Evolutionary conservation across 2,113 vertebrate genomes (phyloP).

Genomic region (Podocnemis expansa): DNA sequence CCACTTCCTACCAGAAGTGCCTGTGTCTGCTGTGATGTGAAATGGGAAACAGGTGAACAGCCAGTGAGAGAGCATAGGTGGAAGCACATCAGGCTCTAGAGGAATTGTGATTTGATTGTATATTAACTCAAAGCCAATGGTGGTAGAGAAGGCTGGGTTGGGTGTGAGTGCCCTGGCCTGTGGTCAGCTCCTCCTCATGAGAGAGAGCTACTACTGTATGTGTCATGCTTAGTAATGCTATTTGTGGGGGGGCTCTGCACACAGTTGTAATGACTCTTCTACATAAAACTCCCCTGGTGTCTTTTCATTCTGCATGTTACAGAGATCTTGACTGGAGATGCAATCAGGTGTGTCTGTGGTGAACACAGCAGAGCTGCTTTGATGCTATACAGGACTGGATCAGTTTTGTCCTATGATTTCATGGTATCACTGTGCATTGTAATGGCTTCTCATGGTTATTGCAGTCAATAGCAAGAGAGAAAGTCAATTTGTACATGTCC

Average conservation of each 20-base stretch:
- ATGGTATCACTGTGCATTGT: neutral
- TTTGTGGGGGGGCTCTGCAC: neutral
- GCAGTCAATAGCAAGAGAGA: neutral
- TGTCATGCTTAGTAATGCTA: neutral
- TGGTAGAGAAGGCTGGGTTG: neutral
- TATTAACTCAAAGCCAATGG: neutral
- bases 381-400: neutral
- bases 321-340: neutral
- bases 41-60: neutral
- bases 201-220: rapidly evolving
- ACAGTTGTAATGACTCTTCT: neutral
- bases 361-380: neutral
- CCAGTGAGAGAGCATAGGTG: neutral
- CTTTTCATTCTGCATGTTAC: neutral
- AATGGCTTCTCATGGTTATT: neutral
- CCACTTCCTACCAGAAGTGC: neutral
- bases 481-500: neutral
- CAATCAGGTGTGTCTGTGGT: neutral
- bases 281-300: neutral
- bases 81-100: neutral
- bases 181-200: rapidly evolving
- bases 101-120: neutral
- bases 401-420: neutral
- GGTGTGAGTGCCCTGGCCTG: neutral
- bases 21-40: neutral